phyloP scores from a whole-genome alignment of 2,113 vertebrate species.

The Amia ocellicauda region DNA sequence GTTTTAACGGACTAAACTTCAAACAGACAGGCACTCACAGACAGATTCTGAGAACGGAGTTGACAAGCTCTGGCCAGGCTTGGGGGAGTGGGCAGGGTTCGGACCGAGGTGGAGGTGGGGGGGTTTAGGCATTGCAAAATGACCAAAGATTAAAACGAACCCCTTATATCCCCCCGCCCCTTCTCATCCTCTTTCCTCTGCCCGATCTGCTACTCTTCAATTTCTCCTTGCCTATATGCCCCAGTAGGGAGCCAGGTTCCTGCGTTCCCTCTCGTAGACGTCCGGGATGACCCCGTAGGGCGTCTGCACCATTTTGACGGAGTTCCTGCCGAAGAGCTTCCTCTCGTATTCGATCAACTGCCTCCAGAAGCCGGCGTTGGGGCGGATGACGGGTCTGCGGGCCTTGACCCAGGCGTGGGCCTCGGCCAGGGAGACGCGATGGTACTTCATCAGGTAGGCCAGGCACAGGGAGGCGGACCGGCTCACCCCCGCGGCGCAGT shows the following conservation, averaged over 20 bases:
- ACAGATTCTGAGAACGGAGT: background rate
- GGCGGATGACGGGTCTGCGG: conserved; percentile 85
- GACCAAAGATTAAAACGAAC: conserved; percentile 2
- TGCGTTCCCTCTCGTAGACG: conserved; percentile 87
- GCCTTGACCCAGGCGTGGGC: conserved; percentile 95
- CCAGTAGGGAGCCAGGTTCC: conserved; percentile 90
- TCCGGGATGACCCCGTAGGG: conserved; percentile 91
- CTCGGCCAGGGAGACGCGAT: conserved; percentile 85
- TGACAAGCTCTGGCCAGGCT: conserved; percentile 8
- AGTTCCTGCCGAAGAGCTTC: conserved; percentile 90
- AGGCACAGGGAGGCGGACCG: conserved; percentile 92
- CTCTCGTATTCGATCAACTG: conserved; percentile 95
- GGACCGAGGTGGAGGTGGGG: no score
- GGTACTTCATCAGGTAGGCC: conserved; percentile 97
- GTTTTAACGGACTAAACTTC: conserved; percentile 18
- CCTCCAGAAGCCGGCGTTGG: conserved; percentile 95
- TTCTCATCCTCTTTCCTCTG: conserved; percentile 2
- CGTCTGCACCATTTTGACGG: conserved; percentile 95
- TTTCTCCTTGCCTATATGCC: conserved; percentile 64
- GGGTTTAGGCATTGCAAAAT: conserved; percentile 19
- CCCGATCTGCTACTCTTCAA: conserved; percentile 23
- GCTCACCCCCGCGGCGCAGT: conserved; percentile 92
- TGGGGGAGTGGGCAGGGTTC: conserved; percentile 27
- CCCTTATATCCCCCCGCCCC: conserved; percentile 22
- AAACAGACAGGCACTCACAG: conserved; percentile 37